Evolutionary conservation across 2,888 invertebrate genomes (phyloP), one percentile per base, ranked within the genome.

Genomic region (Hypsopygia costalis): DNA sequence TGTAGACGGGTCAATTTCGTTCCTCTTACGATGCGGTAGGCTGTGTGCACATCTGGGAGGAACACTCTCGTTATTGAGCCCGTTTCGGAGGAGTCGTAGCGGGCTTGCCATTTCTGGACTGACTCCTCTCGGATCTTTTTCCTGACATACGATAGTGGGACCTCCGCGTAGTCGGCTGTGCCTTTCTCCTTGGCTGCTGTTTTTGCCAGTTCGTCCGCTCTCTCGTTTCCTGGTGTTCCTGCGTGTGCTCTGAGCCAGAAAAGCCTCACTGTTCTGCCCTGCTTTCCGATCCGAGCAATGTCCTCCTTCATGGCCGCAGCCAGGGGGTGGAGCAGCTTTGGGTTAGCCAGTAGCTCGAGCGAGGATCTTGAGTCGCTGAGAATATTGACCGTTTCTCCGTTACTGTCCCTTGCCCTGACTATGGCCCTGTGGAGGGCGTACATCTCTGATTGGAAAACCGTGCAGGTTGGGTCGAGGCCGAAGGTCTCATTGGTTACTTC

Each of bases 391-490:
- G 4, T 4, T 4, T 4, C 16, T 4, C 16, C 4, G 2, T 16
- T 16, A 4, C 16, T 16, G 16, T 16, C 1, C 9, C 7, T 11
- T n/a, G n/a, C n/a, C n/a, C n/a, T n/a, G n/a, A n/a, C n/a, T n/a
- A n/a, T n/a, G n/a, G n/a, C 27, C 1, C 7, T 6, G 3, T 21
- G 16, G 16, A 16, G 16, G 2, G 16, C 16, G 4, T 16, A 16
- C 16, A 16, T 16, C 4, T 16, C 50, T 0, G 55, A 36, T 12
- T 53, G 52, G 38, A 43, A 55, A 0, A 52, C 50, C 0, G 49
- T 43, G 36, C 50, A 48, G n/a, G 8, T 12, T 1, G 31, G 25
- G 16, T 44, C 42, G n/a, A 50, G 35, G 1, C 22, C 34, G 10
- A 46, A 37, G 6, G 12, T 48, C 1, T 12, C n/a, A 27, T 40